Conservation (phyloP, 2,797 vertebrate species). For the Macropodus opercularis region DNA sequence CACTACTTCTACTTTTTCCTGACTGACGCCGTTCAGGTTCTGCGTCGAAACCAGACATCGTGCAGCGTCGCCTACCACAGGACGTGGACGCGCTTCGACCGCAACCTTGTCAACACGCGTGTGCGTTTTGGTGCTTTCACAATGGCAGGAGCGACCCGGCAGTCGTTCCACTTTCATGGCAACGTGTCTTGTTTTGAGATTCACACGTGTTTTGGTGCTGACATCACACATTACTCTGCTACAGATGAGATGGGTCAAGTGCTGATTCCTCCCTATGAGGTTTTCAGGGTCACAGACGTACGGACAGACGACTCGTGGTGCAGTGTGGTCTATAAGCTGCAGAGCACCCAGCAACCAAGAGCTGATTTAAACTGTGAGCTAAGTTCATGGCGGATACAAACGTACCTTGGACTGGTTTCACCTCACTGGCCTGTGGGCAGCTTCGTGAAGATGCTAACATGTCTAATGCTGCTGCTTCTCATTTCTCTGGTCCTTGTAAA, state of each 20-base stretch:
- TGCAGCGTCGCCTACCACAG: slow-evolving; percentile 45
- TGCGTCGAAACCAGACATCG: slow-evolving; percentile 11
- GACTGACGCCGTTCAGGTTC: slow-evolving; percentile 45
- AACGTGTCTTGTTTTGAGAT: slow-evolving; percentile 65
- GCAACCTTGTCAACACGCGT: slow-evolving; percentile 7
- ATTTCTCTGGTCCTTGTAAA: slow-evolving; percentile 35
- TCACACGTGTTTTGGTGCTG: slow-evolving; percentile 54
- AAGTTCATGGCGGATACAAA: neutral
- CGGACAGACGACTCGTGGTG: slow-evolving; percentile 43
- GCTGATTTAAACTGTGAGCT: slow-evolving; percentile 55
- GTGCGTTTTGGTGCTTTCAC: slow-evolving; percentile 54
- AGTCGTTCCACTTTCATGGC: neutral
- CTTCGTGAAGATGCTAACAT: neutral
- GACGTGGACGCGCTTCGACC: slow-evolving; percentile 20
- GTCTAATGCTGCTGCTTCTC: slow-evolving; percentile 4
- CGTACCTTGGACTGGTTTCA: neutral
- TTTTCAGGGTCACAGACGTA: slow-evolving; percentile 52
- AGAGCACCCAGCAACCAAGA: slow-evolving; percentile 42
- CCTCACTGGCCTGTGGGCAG: neutral
- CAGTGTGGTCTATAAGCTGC: slow-evolving; percentile 53
- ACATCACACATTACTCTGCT: slow-evolving; percentile 58
- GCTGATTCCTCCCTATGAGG: slow-evolving; percentile 62
- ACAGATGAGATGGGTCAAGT: slow-evolving; percentile 29
- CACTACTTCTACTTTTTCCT: slow-evolving; percentile 62
- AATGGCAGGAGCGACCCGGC: slow-evolving; percentile 17